Conservation (phyloP, 2,888 invertebrate genomes). For the Phortica okadai region DNA sequence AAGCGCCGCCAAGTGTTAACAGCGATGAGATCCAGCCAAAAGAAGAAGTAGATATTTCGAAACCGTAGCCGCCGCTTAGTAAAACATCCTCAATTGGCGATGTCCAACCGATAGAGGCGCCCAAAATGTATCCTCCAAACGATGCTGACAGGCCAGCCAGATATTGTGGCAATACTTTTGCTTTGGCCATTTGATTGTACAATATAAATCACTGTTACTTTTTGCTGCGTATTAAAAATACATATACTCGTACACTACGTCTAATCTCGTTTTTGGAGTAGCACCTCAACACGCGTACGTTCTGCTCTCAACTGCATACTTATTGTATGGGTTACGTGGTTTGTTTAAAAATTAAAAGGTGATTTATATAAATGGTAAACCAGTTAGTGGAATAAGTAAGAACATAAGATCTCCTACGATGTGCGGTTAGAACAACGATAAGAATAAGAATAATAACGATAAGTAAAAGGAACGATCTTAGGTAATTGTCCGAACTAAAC, state of each 20-base stretch:
- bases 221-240: neutral
- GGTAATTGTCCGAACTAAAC: no score
- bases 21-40: slow-evolving; percentile 83
- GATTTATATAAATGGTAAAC: no score
- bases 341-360: no score
- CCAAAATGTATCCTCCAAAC: slow-evolving; percentile 64
- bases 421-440: no score
- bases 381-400: no score
- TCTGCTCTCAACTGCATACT: neutral
- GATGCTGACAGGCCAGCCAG: slow-evolving; percentile 61
- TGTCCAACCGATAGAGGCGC: slow-evolving; percentile 61
- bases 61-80: slow-evolving; percentile 55
- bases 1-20: slow-evolving; percentile 82
- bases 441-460: no score
- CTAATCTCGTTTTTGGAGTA: no score
- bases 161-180: slow-evolving; percentile 59
- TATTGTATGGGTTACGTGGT: neutral
- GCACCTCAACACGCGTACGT: no score
- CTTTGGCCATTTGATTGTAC: slow-evolving; percentile 46
- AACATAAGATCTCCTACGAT: no score
- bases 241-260: no score
- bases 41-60: slow-evolving; percentile 77
- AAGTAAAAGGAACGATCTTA: no score
- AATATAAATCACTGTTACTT: neutral
- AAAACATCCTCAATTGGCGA: slow-evolving; percentile 54